Conservation (phyloP, 1,140 invertebrate genomes). For the Adelges cooleyi region DNA sequence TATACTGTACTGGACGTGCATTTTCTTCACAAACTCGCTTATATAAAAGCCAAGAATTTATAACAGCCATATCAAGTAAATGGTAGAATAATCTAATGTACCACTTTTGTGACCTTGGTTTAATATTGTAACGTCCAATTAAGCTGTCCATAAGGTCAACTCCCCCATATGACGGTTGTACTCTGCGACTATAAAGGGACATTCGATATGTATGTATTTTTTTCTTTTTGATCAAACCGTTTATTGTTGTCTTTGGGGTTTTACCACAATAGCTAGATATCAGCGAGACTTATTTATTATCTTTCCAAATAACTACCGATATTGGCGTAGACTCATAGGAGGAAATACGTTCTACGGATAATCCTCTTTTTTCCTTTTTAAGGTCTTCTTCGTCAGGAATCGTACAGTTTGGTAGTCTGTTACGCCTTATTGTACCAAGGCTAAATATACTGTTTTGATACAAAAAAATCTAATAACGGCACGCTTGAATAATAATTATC, state of each 20-base stretch:
- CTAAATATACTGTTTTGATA: not conserved
- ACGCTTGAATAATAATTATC: not conserved
- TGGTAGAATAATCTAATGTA: slow-evolving; percentile 36
- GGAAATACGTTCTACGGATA: not conserved
- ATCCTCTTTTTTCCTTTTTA: not conserved
- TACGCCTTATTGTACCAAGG: not conserved
- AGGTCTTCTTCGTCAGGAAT: not conserved
- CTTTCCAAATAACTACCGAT: not conserved
- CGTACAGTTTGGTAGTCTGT: not conserved
- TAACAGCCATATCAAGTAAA: slow-evolving; percentile 33
- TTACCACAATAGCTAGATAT: not conserved
- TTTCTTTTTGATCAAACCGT: not conserved
- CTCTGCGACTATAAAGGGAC: slow-evolving; percentile 33
- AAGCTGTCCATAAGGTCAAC: slow-evolving; percentile 34
- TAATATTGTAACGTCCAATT: slow-evolving; percentile 36
- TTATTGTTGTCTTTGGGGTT: not conserved
- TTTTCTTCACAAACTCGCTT: slow-evolving; percentile 14
- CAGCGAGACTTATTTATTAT: not conserved
- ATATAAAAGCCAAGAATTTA: slow-evolving; percentile 35
- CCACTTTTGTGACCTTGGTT: slow-evolving; percentile 36
- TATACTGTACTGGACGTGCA: not conserved
- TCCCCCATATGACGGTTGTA: slow-evolving; percentile 36
- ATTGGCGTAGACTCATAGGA: not conserved
- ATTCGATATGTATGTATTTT: not conserved
- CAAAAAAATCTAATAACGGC: not conserved